A percentile compares a stretch with the other conserved stretches of the same genome.
Conservation (phyloP, 2,888 invertebrate species). For the Stramonita haemastoma region DNA sequence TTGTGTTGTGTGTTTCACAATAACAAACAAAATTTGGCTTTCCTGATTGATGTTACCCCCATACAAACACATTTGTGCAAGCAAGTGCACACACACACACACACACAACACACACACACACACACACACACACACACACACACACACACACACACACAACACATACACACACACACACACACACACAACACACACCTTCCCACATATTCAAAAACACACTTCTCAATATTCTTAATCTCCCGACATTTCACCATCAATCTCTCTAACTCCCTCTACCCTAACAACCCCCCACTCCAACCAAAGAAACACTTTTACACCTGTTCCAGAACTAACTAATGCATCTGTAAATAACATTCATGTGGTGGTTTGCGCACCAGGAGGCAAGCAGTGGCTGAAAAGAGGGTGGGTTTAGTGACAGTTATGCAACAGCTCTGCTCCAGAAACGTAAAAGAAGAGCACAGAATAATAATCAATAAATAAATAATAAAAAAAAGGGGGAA, state of each 20-base stretch:
- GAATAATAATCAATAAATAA: not conserved
- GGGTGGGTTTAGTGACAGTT: constrained; percentile 27
- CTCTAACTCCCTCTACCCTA: not conserved
- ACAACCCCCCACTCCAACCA: too few relatives aligned
- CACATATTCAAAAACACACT: not conserved
- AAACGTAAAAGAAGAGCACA: too few relatives aligned
- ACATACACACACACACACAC: too few relatives aligned
- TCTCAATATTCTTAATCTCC: not conserved
- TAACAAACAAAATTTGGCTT: too few relatives aligned
- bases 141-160: not conserved
- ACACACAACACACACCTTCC: not conserved
- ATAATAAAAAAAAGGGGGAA: not conserved
- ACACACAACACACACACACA: not conserved
- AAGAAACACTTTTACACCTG: too few relatives aligned
- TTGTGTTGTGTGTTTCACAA: too few relatives aligned
- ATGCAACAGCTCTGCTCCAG: constrained; percentile 21
- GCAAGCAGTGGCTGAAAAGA: constrained; percentile 30
- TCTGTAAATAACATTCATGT: not conserved
- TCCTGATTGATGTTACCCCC: too few relatives aligned
- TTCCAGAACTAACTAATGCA: too few relatives aligned
- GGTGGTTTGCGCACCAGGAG: constrained; percentile 30
- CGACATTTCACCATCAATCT: not conserved
- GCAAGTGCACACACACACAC: not conserved
- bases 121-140: not conserved
- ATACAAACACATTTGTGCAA: too few relatives aligned